Base-by-base conservation (phyloP, 2,888 invertebrate species). In the Tenthredo mesomela region DNA sequence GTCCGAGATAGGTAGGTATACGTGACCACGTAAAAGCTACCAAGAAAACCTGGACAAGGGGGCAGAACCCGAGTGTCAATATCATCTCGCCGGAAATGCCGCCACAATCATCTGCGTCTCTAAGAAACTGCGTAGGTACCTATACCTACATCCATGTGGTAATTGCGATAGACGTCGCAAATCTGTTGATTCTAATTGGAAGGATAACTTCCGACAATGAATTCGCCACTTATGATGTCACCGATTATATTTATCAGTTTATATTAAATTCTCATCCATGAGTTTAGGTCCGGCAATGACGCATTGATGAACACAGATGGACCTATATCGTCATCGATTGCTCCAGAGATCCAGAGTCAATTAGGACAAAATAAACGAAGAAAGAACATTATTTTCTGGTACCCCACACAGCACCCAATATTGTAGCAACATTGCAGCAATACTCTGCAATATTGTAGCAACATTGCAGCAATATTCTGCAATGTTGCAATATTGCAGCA, bases 21-120 rank as follows among this genome's bases (percentile, higher is more conserved):
- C 73, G 25, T 67, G 67, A 33, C 67, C 67, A 67, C 67, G 73
- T 43, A 21, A 73, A 73, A 73, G 43, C 21, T 73, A 73, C 73
- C 43, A 25, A 77, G 47, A 77, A 77, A 54, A 77, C 47, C 29
- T 77, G 54, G 54, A 77, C 47, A 18, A 77, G 29, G 43, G 54
- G 71, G 71, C 43, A 73, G 40, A 43, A 21, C 71, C 71, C 9
- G 71, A 43, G 10, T n/a, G 5, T 43, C 43, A 25, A 21, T 43
- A n/a, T n/a, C 71, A 21, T 54, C 33, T 54, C 54, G 50, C 77
- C 77, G 77, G 77, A 77, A 77, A 77, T 50, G 77, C 77, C 77
- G 18, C 77, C 77, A 33, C 50, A 33, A 77, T 77, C 54, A 18
- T 54, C 2, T 2, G 29, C 2, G 9, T n/a, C 7, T 77, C 54